A percentile compares a stretch with the other conserved stretches of the same genome.
These are phyloP conservation scores for Agriopis leucophaearia DNA, from an alignment of 2,888 invertebrate genomes.

Conservation along the genomic window DNA sequence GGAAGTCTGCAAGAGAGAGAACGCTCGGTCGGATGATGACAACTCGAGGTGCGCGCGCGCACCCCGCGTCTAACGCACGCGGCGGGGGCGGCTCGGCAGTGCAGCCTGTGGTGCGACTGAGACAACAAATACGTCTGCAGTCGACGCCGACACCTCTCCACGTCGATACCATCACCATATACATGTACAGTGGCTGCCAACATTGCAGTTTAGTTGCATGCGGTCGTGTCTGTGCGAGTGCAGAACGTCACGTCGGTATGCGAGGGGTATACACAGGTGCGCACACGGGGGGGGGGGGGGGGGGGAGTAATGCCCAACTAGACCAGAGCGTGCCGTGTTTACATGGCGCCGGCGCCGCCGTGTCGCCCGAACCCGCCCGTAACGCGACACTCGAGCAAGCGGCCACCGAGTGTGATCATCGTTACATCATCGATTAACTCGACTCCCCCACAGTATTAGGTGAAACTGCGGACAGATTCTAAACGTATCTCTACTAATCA, in stretches of 20 bases:
- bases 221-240: conserved; percentile 10
- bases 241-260: conserved; percentile 12
- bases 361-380: conserved; percentile 20
- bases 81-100: neutral
- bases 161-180: conserved; percentile 22
- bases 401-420: conserved; percentile 38
- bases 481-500: conserved; percentile 36
- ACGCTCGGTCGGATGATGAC: conserved; percentile 69
- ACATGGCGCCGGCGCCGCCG: conserved; percentile 14
- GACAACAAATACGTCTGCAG: conserved; percentile 19
- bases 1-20: conserved; percentile 91
- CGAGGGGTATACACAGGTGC: conserved; percentile 23
- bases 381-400: conserved; percentile 60
- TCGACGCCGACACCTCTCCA: conserved; percentile 17
- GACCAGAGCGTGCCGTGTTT: conserved; percentile 5
- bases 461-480: neutral
- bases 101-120: neutral
- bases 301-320: neutral
- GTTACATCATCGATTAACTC: conserved; percentile 19
- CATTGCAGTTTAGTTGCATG: neutral
- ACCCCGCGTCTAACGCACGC: conserved; percentile 4
- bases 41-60: conserved; percentile 33
- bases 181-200: conserved; percentile 10
- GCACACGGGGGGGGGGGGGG: conserved; percentile 1
- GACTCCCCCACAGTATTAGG: neutral